Evolutionary conservation across 2,113 vertebrate species (phyloP).

Genomic region (Hemiscyllium ocellatum): DNA sequence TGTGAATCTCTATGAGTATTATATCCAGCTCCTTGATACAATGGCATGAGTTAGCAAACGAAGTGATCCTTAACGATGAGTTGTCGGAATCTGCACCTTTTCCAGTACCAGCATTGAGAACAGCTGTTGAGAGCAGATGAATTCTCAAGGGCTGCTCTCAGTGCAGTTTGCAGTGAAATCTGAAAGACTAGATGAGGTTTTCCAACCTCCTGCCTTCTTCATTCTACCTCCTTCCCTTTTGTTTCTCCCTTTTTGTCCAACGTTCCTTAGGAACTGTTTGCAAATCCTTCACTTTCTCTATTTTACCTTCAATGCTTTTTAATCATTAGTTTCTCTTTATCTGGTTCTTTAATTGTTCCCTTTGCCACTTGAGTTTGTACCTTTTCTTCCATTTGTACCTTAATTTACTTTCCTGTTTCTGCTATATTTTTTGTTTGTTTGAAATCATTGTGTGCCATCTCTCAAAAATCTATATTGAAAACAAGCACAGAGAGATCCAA

Average conservation of each 20-base stretch:
- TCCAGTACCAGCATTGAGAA: slow-evolving; percentile 27
- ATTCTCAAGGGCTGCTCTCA: slow-evolving; percentile 34
- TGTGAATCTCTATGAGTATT: not conserved
- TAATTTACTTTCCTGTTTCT: not conserved
- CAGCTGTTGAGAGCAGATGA: slow-evolving; percentile 38
- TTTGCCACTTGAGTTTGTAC: not conserved
- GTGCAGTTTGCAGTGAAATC: slow-evolving; percentile 25
- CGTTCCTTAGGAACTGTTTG: not conserved
- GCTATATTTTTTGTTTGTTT: not conserved
- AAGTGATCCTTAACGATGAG: slow-evolving; percentile 17
- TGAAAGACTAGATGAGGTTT: slow-evolving; percentile 26
- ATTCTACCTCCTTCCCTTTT: not conserved
- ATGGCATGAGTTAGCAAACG: slow-evolving; percentile 26
- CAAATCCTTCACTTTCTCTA: too few species aligned
- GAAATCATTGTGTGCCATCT: not conserved
- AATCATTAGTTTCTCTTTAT: not conserved
- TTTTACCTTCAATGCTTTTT: not conserved
- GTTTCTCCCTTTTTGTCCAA: not conserved
- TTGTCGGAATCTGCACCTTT: slow-evolving; percentile 30
- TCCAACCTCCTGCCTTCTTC: slow-evolving; percentile 3
- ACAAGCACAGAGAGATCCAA: not conserved
- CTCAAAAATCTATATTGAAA: not conserved
- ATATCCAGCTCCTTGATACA: slow-evolving; percentile 17
- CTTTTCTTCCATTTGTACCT: not conserved
- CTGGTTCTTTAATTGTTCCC: not conserved